These are phyloP conservation scores for Drosophila austrosaltans DNA, from an alignment of 2,888 invertebrate genomes.

Conservation along the genomic window DNA sequence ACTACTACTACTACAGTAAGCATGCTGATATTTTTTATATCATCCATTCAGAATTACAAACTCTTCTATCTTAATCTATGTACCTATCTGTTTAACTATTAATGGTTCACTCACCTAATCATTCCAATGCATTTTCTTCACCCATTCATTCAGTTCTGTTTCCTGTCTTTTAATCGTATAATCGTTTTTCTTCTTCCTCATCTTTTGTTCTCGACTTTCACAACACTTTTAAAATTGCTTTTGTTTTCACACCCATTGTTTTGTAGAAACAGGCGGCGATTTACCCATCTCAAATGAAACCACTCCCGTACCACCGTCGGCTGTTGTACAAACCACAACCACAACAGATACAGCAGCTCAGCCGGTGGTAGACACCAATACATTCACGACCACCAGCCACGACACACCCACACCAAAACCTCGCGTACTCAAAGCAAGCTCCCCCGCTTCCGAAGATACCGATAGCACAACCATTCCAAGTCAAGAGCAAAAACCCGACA, in stretches of 20 bases:
- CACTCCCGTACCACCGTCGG: constrained; percentile 73
- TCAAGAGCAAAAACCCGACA: constrained; percentile 59
- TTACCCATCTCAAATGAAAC: constrained; percentile 77
- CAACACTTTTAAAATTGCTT: constrained; percentile 81
- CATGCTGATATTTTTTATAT: constrained; percentile 50
- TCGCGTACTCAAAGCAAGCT: constrained; percentile 81
- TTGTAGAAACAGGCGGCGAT: constrained; percentile 83
- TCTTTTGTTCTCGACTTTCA: constrained; percentile 76
- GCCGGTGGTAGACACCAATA: constrained; percentile 60
- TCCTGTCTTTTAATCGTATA: constrained; percentile 46
- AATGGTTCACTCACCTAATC: not conserved
- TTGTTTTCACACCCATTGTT: constrained; percentile 82
- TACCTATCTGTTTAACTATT: constrained; percentile 18
- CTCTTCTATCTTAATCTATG: constrained; percentile 46
- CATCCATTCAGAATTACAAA: constrained; percentile 34
- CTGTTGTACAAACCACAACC: constrained; percentile 68
- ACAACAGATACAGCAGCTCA: constrained; percentile 61
- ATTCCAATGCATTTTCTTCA: constrained; percentile 1
- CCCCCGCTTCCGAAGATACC: constrained; percentile 72
- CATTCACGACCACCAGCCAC: constrained; percentile 55
- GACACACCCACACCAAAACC: constrained; percentile 85
- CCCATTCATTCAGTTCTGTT: constrained; percentile 26
- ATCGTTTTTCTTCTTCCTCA: constrained; percentile 63
- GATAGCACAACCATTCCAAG: constrained; percentile 70
- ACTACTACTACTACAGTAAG: constrained; percentile 33